A percentile compares a stretch with the other conserved stretches of the same genome.
These are phyloP conservation scores for Alsophila aescularia DNA, from an alignment of 2,888 invertebrate species.

Conservation along the genomic window DNA sequence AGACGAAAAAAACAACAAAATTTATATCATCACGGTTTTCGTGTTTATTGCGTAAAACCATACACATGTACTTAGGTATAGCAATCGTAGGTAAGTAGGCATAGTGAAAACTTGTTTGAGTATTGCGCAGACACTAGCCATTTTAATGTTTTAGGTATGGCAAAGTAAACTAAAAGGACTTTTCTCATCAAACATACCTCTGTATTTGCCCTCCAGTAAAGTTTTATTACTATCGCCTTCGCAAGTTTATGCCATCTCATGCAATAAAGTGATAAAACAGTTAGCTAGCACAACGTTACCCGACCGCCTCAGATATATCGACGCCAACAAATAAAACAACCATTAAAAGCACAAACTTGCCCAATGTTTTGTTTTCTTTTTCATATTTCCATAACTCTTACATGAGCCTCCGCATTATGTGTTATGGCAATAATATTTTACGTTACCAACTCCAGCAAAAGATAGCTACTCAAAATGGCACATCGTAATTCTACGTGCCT, in stretches of 20 bases:
- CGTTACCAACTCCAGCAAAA: slow-evolving; percentile 25
- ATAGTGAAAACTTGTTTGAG: too few relatives aligned
- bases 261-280: slow-evolving; percentile 84
- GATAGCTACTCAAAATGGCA: slow-evolving; percentile 1
- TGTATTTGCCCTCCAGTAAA: slow-evolving; percentile 56
- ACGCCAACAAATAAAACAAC: slow-evolving; percentile 77
- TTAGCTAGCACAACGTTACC: slow-evolving; percentile 73
- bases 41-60: too few relatives aligned
- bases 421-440: slow-evolving; percentile 50
- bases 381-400: slow-evolving; percentile 57
- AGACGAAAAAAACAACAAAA: too few relatives aligned
- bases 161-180: slow-evolving; percentile 22
- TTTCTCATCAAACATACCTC: slow-evolving; percentile 25
- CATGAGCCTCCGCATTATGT: slow-evolving; percentile 47
- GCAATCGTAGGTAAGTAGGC: too few relatives aligned
- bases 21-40: too few relatives aligned
- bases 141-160: not conserved
- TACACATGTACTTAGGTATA: too few relatives aligned
- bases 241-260: slow-evolving; percentile 78
- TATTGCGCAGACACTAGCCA: too few relatives aligned
- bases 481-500: not conserved
- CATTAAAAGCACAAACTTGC: slow-evolving; percentile 75
- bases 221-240: slow-evolving; percentile 72
- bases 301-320: slow-evolving; percentile 75
- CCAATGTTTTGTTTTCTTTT: slow-evolving; percentile 74